Base-by-base conservation (phyloP, 2,797 vertebrate species). In the Melanotaenia parkinsoni region DNA sequence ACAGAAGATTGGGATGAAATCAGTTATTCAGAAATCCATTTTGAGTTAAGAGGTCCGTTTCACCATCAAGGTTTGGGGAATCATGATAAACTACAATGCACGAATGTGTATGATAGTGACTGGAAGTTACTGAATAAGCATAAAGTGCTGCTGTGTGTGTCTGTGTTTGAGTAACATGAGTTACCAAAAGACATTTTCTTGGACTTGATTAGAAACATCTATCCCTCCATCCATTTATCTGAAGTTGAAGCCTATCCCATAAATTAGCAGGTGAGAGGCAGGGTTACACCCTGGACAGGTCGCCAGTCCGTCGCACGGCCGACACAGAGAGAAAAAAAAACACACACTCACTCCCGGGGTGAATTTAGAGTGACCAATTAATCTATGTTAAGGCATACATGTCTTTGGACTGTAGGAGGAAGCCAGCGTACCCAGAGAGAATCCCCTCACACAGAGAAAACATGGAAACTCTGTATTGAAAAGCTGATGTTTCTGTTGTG, bases 1-100 rank as follows among this genome's bases (percentile, higher is more conserved):
- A 80, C 22, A 71, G 47, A 84, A 74, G 72, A 62, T 75, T 58
- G 72, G 76, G 79, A 79, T 79, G 47, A 83, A 79, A 82, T 79
- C 67, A 73, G 47, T 84, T 81, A 84, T 69, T 86, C 43, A 74
- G 63, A 83, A 78, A 78, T 69, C 43, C 24, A 77, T 79, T 85
- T 72, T 74, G 56, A 14, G 38, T 40, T 14, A 16, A 40, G 38
- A 40, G 14, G 38, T 16, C 3, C 1, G 14, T 40, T 40, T 16
- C 14, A 38, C 11, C 37, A 38, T 38, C 10, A 38, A 38, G 11
- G 11, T 13, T 66, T 67, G 58, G 76, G 64, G 57, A 65, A 77
- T 73, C 79, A 82, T 67, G 76, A 74, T 73, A 74, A 76, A 77
- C 58, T 75, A 56, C 61, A 1, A 26, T 63, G 61, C 64, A 69